phyloP scores from a whole-genome alignment of 2,113 vertebrate species.

The Callaeas wilsoni region DNA sequence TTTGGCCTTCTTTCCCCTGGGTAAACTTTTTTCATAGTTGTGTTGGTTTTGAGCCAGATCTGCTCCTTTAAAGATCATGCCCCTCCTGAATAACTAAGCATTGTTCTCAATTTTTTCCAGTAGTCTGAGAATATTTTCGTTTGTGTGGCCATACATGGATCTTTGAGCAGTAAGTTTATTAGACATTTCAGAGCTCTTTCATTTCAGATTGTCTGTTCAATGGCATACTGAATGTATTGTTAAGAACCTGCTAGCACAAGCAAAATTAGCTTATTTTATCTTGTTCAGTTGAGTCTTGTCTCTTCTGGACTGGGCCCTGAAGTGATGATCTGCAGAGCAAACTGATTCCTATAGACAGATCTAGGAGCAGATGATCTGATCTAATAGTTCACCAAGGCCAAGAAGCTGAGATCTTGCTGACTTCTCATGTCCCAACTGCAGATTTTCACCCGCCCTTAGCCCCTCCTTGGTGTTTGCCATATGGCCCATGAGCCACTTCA shows the following conservation, averaged over 20 bases:
- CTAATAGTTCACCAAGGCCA: not conserved
- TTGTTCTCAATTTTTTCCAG: not conserved
- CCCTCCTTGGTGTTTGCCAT: not conserved
- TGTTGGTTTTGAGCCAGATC: conserved; percentile 42
- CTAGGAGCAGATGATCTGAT: not conserved
- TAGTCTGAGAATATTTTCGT: conserved; percentile 6
- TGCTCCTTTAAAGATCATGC: not conserved
- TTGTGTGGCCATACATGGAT: not conserved
- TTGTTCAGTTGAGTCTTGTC: not conserved
- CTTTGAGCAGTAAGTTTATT: not conserved
- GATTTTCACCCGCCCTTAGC: not conserved
- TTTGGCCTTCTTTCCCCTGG: conserved; percentile 26
- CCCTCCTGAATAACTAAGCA: not conserved
- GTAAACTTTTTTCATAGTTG: conserved; percentile 49
- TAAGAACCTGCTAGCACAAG: conserved; percentile 7
- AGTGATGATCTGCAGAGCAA: not conserved
- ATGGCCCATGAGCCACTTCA: not conserved
- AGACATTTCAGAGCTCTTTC: not conserved
- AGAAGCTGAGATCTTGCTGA: not conserved
- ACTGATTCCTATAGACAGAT: not conserved
- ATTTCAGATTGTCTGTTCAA: not conserved
- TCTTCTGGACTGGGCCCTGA: conserved; percentile 29
- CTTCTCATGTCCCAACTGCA: not conserved
- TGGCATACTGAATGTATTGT: not conserved
- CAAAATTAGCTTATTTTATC: conserved; percentile 24